Base-by-base conservation (phyloP, 1,140 invertebrate species). In the Tetragnatha versicolor region DNA sequence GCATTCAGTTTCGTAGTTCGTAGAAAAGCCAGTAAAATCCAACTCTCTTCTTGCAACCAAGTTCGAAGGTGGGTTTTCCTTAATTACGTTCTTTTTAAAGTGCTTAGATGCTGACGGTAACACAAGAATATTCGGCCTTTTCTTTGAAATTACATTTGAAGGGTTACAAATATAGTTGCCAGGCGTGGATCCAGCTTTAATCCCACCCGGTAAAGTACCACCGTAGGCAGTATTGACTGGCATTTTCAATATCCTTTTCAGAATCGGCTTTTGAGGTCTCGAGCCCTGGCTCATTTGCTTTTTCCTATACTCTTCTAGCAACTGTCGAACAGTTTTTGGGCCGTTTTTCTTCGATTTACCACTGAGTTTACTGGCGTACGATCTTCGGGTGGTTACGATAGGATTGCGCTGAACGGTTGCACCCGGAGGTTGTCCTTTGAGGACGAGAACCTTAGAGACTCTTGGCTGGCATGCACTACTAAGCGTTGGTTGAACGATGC, bases 261-360 rank as follows among this genome's bases (percentile, higher is more conserved):
- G 10, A 7, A 27, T 25, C 0, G 51, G 42, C 27, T n/a, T n/a
- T n/a, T n/a, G n/a, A n/a, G n/a, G n/a, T 0, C 42, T 3, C 7
- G 22, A 12, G 17, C 31, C 51, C 14, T 33, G 29, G 9, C 2
- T 14, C 6, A n/a, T 51, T 68, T 65, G 35, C 7, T 37, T n/a
- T n/a, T n/a, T 22, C 10, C 20, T 10, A 7, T 42, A 27, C 37
- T 75, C 72, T 63, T 75, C 37, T 0, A 75, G 20, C 4, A 75
- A 20, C 20, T 75, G 27, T 49, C 42, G 25, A 22, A 75, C 72
- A 2, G 72, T 75, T 63, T 75, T 75, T 4, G 37, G 53, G 17
- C 35, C 7, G 27, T 27, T 35, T 73, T 73, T 68, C 25, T 68
- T 68, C 14, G 37, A 22, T 51, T 51, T 31, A 10, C 25, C 2